phyloP scores from a whole-genome alignment of 2,113 vertebrate genomes.

The Oostethus manadensis region DNA sequence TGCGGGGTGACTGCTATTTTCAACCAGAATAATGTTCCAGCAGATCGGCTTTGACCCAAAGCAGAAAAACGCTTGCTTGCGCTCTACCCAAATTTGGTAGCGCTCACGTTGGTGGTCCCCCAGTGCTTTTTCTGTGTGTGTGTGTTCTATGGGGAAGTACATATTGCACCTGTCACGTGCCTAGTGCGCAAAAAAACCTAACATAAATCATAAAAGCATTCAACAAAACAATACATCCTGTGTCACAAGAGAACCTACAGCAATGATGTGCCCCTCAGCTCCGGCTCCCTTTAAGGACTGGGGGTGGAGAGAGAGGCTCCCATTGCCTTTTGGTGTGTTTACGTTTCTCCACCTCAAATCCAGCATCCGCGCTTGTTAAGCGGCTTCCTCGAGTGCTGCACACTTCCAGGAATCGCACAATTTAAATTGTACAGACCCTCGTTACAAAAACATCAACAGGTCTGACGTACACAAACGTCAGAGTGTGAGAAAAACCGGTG shows the following conservation, averaged over 20 bases:
- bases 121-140: slow-evolving; percentile 51
- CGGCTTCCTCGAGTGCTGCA: slow-evolving; percentile 36
- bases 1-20: slow-evolving; percentile 46
- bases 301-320: slow-evolving; percentile 11
- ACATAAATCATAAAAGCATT: slow-evolving; percentile 52
- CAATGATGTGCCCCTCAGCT: slow-evolving; percentile 26
- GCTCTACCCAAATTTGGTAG: slow-evolving; percentile 64
- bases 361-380: slow-evolving; percentile 47
- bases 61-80: slow-evolving; percentile 44
- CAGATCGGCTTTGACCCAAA: slow-evolving; percentile 53
- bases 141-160: slow-evolving; percentile 45
- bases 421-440: slow-evolving; percentile 29
- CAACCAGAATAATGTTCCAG: slow-evolving; percentile 54
- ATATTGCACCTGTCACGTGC: slow-evolving; percentile 59
- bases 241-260: slow-evolving; percentile 4
- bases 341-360: slow-evolving; percentile 32
- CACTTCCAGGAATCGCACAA: slow-evolving; percentile 54
- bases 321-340: slow-evolving; percentile 34
- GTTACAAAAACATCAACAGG: slow-evolving; percentile 35
- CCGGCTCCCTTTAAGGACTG: slow-evolving; percentile 31
- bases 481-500: slow-evolving; percentile 25
- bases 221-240: slow-evolving; percentile 38
- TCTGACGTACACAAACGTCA: slow-evolving; percentile 32
- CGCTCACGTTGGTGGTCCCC: slow-evolving; percentile 63
- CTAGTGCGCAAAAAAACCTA: slow-evolving; percentile 28